Percentiles rank a stretch among this genome's conserved stretches.
phyloP scores from a whole-genome alignment of 2,888 invertebrate species.

The Copidosoma aretas region DNA sequence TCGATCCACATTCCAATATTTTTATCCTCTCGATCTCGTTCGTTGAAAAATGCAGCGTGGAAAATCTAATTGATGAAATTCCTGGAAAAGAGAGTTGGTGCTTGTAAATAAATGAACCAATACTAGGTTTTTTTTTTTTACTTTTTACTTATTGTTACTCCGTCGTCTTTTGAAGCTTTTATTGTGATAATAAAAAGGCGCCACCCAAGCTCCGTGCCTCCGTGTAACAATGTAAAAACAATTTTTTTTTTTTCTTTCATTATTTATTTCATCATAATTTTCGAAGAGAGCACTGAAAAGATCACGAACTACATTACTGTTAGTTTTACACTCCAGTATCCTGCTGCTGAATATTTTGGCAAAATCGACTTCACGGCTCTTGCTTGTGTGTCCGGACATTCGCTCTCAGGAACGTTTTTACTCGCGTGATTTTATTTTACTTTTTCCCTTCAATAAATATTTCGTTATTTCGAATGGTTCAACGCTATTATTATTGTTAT shows the following conservation, averaged over 20 bases:
- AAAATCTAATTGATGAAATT: neutral
- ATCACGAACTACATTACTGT: conserved; percentile 34
- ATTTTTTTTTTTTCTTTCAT: conserved; percentile 24
- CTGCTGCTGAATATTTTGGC: conserved; percentile 31
- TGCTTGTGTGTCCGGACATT: conserved; percentile 8
- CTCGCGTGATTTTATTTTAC: neutral
- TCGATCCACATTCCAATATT: neutral
- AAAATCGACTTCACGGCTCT: conserved; percentile 19
- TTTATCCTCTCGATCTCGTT: neutral
- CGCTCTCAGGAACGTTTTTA: conserved; percentile 25
- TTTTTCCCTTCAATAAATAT: conserved; percentile 11
- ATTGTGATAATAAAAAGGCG: conserved; percentile 39
- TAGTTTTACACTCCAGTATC: conserved; percentile 14
- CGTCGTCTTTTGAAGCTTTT: conserved; percentile 31
- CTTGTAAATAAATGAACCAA: conserved; percentile 22
- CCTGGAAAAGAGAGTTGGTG: conserved; percentile 33
- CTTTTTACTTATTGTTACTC: conserved; percentile 29
- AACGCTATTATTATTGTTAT: conserved; percentile 15
- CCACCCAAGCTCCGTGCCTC: conserved; percentile 12
- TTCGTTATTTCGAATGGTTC: conserved; percentile 1
- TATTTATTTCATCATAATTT: conserved; percentile 16
- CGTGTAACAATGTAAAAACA: conserved; percentile 40
- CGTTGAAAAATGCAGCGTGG: neutral
- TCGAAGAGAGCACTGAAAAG: conserved; percentile 34
- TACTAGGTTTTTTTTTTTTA: conserved; percentile 21